Conservation (phyloP, 2,888 invertebrate genomes). For the Lasioglossum vierecki region DNA sequence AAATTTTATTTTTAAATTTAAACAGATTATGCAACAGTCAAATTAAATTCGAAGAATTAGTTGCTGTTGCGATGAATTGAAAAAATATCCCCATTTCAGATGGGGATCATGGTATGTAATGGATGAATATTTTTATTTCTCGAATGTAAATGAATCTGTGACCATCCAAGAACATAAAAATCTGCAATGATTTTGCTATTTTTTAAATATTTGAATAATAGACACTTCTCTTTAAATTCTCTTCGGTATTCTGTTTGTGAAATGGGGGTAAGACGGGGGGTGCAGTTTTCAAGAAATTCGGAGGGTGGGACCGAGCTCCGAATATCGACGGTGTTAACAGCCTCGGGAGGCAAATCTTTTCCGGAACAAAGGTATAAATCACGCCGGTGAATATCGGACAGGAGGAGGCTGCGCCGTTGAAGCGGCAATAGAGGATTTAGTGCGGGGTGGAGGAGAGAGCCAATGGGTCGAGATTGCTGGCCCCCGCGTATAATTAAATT, state of each 20-base stretch:
- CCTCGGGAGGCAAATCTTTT: neutral
- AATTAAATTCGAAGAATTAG: too few species aligned
- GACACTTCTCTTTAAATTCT: neutral
- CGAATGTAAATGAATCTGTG: too few species aligned
- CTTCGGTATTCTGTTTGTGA: neutral
- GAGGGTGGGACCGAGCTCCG: neutral
- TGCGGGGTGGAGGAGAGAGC: neutral
- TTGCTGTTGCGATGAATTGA: too few species aligned
- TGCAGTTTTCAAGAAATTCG: neutral
- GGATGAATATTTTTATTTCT: too few species aligned
- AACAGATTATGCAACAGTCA: too few species aligned
- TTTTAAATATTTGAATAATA: neutral
- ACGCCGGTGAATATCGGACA: conserved; percentile 8
- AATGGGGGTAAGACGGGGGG: neutral
- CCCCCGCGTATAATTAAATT: conserved; percentile 66
- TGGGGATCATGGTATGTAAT: too few species aligned
- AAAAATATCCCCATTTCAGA: too few species aligned
- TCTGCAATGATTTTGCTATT: neutral
- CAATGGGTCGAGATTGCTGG: conserved; percentile 29
- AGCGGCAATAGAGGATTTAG: conserved; percentile 44
- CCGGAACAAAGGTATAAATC: conserved; percentile 44
- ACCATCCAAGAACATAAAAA: too few species aligned
- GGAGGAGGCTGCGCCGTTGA: conserved; percentile 24
- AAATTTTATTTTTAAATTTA: too few species aligned
- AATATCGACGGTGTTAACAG: conserved; percentile 12